Base-by-base conservation (phyloP, 2,888 invertebrate genomes). In the Metacarcinus magister region DNA sequence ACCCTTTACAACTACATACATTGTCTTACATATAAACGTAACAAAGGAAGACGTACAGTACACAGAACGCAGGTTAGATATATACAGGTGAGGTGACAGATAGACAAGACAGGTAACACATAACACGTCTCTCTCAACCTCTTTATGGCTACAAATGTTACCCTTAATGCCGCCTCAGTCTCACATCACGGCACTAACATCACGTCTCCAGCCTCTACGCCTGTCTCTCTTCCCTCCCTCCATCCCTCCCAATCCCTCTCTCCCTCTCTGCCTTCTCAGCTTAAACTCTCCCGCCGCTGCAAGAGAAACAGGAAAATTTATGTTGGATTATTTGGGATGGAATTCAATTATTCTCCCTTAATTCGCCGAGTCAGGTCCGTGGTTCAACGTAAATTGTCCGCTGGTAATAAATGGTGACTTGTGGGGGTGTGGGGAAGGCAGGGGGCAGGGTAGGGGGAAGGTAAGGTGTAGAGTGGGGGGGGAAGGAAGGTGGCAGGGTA, bases 341-440 rank as follows among this genome's bases (percentile, higher is more conserved):
- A 82, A 82, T 82, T 82, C 82, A 82, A 82, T 82, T 82, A 82
- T 28, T 82, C 82, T 32, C 13, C 82, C 82, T 32, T 82, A 82
- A 82, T 82, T 32, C 16, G 82, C 82, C 10, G 82, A 82, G 82
- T 82, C 8, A 82, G 32, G 82, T 32, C 82, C 13, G 32, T 13
- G 82, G 82, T 28, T 82, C 82, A 82, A 32, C 32, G 28, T 32
- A 32, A 82, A 82, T 82, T 82, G 32, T 32, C 32, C 16, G 82
- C 8, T 28, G 32, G 82, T 82, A 28, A 82, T 82, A 10, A 7
- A 82, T 82, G 82, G 32, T 32, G 82, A 82, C 32, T 82, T 82
- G 16, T 75, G 16, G 75, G 16, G 75, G 75, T 75, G 28, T n/a
- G 75, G 75, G 75, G 28, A 75, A 75, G 75, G 75, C 16, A n/a